These are phyloP conservation scores for Ammodytes dubius DNA, from an alignment of 2,113 vertebrate genomes.

Conservation along the genomic window DNA sequence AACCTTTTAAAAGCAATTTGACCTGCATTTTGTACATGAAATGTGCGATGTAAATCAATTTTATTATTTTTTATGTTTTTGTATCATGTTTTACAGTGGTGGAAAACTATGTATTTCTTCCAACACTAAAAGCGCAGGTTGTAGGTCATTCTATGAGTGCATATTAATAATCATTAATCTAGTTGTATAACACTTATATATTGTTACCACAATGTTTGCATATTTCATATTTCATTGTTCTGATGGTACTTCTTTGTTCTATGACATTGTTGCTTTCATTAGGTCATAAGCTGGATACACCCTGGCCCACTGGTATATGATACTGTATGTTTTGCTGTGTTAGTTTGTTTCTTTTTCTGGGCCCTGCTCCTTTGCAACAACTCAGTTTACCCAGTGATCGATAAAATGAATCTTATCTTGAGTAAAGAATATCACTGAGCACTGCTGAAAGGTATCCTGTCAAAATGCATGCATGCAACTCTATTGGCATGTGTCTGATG, in stretches of 20 bases:
- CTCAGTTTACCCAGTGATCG: conserved; percentile 9
- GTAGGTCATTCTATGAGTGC: not conserved
- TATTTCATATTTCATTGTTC: not conserved
- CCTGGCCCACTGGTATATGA: not conserved
- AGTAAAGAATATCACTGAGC: not conserved
- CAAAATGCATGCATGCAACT: not conserved
- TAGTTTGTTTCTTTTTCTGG: not conserved
- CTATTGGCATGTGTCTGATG: not conserved
- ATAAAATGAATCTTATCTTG: conserved; percentile 14
- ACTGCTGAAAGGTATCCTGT: conserved; percentile 6
- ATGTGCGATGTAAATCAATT: too few relatives aligned
- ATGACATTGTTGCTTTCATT: not conserved
- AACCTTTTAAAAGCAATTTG: not conserved
- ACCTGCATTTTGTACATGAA: not conserved
- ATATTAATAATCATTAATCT: not conserved
- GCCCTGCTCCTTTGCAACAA: not conserved
- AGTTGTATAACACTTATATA: not conserved
- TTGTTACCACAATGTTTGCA: not conserved
- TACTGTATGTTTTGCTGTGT: not conserved
- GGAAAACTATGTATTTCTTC: not conserved
- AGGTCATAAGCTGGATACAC: not conserved
- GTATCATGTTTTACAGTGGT: not conserved
- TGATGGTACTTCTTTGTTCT: not conserved
- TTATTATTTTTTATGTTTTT: not conserved
- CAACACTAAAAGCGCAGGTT: not conserved